Base-by-base conservation (phyloP, 2,797 vertebrate genomes). In the Spinus pinus region DNA sequence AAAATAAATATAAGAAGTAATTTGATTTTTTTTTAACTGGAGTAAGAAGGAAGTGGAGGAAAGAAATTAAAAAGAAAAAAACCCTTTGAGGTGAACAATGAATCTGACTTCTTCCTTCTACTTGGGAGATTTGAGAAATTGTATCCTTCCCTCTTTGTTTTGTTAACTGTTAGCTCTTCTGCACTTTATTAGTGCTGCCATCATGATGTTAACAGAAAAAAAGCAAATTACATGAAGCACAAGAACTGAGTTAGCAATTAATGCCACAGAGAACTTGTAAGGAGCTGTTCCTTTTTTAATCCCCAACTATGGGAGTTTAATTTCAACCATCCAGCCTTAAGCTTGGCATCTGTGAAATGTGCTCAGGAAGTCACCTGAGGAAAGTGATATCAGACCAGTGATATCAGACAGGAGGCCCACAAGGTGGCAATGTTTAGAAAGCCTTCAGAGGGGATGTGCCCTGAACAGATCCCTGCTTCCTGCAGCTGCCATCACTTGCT, bases 361-460 rank as follows among this genome's bases (percentile, higher is more conserved):
- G 18, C 1, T 2, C 44, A 39, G 74, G 41, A 41, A 72, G 31
- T 74, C 67, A 88, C 83, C 86, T 65, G 64, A 3, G 8, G 28
- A 12, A 49, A 54, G 37, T 5, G n/a, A 66, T 11, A 86, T 30
- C 58, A 77, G 89, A 92, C 75, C 73, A 65, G 78, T 71, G 90
- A 61, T 44, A 96, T 35, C 95, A 81, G 85, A 25, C 30, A 61
- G 75, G 74, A 96, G 86, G 82, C 89, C 98, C 98, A 98, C 97
- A 96, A 98, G 98, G 96, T 98, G 98, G 98, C 98, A 97, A 97
- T 97, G 93, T 98, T 97, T 95, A 78, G 97, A 98, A 97, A 97
- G 97, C 71, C 93, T 97, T 93, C 8, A 8, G 65, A 81, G 82
- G 72, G 57, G 73, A 91, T 86, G 88, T 1, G 33, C 49, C 64